Conservation (phyloP, 2,888 invertebrate genomes). For the Epiperipatus broadwayi region DNA sequence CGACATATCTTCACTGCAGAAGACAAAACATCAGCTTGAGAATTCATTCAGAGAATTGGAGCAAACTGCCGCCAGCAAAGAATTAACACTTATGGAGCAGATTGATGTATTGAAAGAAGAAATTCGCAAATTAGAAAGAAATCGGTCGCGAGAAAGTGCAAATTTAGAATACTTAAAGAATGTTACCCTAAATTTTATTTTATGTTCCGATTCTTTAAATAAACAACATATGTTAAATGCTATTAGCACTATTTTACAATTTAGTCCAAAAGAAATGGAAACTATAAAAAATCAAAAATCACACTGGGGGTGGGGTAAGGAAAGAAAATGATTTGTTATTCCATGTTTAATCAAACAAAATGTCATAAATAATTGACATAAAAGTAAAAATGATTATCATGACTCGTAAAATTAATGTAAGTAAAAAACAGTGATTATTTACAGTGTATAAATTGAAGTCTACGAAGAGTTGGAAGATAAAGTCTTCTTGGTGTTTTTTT, state of each 20-base stretch:
- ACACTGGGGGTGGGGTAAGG: no score
- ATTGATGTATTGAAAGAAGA: slow-evolving; percentile 28
- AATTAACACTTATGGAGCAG: slow-evolving; percentile 37
- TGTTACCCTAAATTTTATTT: slow-evolving; percentile 60
- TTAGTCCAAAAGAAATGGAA: slow-evolving; percentile 49
- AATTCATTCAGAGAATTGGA: slow-evolving; percentile 37
- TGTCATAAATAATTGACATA: no score
- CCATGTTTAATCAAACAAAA: no score
- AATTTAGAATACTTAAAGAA: slow-evolving; percentile 78
- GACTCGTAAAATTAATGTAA: no score
- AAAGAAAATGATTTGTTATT: no score
- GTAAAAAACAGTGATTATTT: no score
- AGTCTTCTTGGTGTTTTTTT: no score
- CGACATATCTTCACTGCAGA: slow-evolving; percentile 50
- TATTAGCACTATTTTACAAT: slow-evolving; percentile 61
- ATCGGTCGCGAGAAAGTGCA: slow-evolving; percentile 51
- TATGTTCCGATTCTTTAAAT: slow-evolving; percentile 45
- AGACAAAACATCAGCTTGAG: slow-evolving; percentile 42
- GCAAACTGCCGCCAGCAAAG: slow-evolving; percentile 24
- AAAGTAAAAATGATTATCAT: no score
- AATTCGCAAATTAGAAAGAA: slow-evolving; percentile 29
- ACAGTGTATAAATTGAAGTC: no score
- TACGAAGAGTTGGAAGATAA: no score
- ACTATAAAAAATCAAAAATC: no score
- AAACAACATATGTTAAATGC: slow-evolving; percentile 70